Evolutionary conservation across 2,113 vertebrate genomes (phyloP), one percentile per base, ranked within the genome.

Genomic region (Microcebus ravelobensis): DNA sequence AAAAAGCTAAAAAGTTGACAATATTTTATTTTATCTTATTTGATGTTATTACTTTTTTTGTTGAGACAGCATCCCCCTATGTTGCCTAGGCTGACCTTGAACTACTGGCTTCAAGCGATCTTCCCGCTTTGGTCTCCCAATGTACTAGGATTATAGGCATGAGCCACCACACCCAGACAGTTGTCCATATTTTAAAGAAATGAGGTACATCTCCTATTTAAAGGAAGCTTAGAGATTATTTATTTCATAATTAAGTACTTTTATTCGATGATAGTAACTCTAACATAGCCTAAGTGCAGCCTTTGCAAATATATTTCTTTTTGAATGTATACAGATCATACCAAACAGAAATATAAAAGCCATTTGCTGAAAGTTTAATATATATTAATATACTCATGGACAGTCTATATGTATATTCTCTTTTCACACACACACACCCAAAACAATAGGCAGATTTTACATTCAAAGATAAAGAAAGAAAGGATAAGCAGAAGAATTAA

Each of bases 161-260:
- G 25, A 61, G 23, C 59, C 25, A 61, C 59, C 25, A 61, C 10
- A 27, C 59, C 25, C 25, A 27, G 25, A 5, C 25, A 65, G 29
- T 31, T 65, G 63, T 12, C 13, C 31, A 42, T 31, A 52, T 67
- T 73, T 88, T 73, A 91, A 96, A 95, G 70, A 50, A 68, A 73
- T 34, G 6, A 84, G 59, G 63, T 52, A 18, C 0, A 45, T 36
- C 10, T 71, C 14, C 20, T 63, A 8, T 59, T 84, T 82, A 77
- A 68, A 92, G 65, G 65, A 91, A 84, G 13, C 0, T 45, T 57
- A 91, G 17, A 68, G 59, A 73, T 52, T 61, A 82, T 90, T 67
- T 48, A 68, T 92, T 95, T 90, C 50, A 68, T 73, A 87, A 89
- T 29, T 81, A 95, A 52, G 20, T 48, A 65, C 21, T 90, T 92